A percentile compares a stretch with the other conserved stretches of the same genome.
phyloP scores from a whole-genome alignment of 1,140 invertebrate genomes.

The Ladona fulva region DNA sequence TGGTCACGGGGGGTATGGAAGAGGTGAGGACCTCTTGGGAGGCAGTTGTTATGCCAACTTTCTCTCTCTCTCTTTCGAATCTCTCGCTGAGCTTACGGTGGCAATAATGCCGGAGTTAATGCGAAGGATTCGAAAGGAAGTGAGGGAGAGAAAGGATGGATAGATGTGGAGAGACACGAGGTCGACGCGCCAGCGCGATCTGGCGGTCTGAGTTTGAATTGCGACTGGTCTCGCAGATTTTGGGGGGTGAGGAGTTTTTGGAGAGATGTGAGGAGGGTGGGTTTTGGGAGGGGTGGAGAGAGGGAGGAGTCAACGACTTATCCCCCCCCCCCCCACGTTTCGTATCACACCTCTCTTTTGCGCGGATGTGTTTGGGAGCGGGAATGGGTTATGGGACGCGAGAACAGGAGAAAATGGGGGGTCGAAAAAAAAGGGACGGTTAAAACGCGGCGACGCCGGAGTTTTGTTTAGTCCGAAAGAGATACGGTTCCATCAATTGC shows the following conservation, averaged over 20 bases:
- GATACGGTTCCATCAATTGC: too few relatives aligned
- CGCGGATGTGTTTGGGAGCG: background rate
- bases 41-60: background rate
- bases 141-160: background rate
- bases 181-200: background rate
- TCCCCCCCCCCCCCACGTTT: too few relatives aligned
- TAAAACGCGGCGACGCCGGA: too few relatives aligned
- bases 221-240: too few relatives aligned
- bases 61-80: background rate
- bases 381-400: background rate
- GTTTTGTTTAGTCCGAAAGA: too few relatives aligned
- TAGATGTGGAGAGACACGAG: background rate
- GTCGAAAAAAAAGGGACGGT: background rate
- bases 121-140: background rate
- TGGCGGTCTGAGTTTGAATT: background rate
- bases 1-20: background rate
- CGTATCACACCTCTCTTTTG: too few relatives aligned
- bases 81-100: background rate
- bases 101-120: conserved; percentile 3
- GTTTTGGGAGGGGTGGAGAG: background rate
- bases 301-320: background rate
- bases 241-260: background rate
- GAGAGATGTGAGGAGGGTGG: background rate
- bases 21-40: background rate
- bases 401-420: background rate